A percentile compares a stretch with the other conserved stretches of the same genome.
phyloP scores from a whole-genome alignment of 2,888 invertebrate species.

The Apamea monoglypha region DNA sequence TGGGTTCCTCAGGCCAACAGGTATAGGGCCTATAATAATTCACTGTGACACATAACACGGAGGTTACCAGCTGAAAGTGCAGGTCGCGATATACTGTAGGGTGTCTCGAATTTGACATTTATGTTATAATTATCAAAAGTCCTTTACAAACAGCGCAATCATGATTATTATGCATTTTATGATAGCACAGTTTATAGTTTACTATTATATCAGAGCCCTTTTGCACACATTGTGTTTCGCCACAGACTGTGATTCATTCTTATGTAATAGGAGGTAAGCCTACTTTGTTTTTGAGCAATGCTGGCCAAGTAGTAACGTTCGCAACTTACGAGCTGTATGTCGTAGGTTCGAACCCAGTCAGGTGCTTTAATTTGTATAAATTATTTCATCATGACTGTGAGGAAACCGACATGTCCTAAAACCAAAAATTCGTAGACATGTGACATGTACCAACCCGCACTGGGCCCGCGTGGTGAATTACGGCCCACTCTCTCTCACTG shows the following conservation, averaged over 20 bases:
- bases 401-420: not conserved
- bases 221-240: not conserved
- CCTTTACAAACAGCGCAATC: not conserved
- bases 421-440: not conserved
- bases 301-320: not conserved
- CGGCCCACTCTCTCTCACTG: not conserved
- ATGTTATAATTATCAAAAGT: not conserved
- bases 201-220: not conserved
- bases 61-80: not conserved
- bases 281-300: not conserved
- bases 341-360: not conserved
- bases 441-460: not conserved
- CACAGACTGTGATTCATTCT: not conserved
- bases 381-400: not conserved
- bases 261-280: not conserved
- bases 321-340: too few relatives aligned
- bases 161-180: not conserved
- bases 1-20: not conserved
- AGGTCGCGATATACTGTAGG: not conserved
- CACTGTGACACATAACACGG: slow-evolving; percentile 5
- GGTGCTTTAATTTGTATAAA: not conserved
- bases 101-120: not conserved
- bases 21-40: not conserved
- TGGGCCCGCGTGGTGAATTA: too few relatives aligned
- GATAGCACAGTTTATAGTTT: not conserved